phyloP scores from a whole-genome alignment of 1,140 invertebrate genomes.

The Antheraea pernyi region DNA sequence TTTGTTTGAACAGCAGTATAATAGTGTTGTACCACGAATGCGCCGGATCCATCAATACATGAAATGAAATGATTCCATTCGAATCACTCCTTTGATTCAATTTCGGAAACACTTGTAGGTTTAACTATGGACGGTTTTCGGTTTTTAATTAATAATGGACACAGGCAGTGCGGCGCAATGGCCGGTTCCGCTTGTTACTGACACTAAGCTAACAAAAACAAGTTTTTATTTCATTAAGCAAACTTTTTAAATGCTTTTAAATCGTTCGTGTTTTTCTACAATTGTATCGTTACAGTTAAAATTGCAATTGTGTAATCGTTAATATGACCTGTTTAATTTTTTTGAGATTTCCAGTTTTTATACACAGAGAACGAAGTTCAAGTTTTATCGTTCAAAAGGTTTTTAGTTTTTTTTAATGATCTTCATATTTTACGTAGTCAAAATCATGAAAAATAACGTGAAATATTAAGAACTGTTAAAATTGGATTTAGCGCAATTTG shows the following conservation, averaged over 20 bases:
- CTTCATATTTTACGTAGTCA: no score
- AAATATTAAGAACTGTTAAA: no score
- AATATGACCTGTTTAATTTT: no score
- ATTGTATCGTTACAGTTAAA: no score
- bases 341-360: no score
- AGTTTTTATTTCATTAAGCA: conserved; percentile 12
- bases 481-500: no score
- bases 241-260: conserved; percentile 10
- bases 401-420: no score
- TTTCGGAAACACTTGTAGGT: conserved; percentile 30
- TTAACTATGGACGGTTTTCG: conserved; percentile 44
- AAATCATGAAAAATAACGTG: no score
- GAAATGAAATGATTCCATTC: conserved; percentile 26
- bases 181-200: conserved; percentile 32
- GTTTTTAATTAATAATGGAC: conserved; percentile 64
- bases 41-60: conserved; percentile 5
- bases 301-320: no score
- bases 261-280: neutral
- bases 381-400: no score
- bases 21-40: neutral
- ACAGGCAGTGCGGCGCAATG: conserved; percentile 13
- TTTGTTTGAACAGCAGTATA: neutral
- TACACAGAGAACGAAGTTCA: no score
- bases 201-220: conserved; percentile 21
- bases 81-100: conserved; percentile 43